phyloP scores from a whole-genome alignment of 2,888 invertebrate species.

The Apantesis nais region DNA sequence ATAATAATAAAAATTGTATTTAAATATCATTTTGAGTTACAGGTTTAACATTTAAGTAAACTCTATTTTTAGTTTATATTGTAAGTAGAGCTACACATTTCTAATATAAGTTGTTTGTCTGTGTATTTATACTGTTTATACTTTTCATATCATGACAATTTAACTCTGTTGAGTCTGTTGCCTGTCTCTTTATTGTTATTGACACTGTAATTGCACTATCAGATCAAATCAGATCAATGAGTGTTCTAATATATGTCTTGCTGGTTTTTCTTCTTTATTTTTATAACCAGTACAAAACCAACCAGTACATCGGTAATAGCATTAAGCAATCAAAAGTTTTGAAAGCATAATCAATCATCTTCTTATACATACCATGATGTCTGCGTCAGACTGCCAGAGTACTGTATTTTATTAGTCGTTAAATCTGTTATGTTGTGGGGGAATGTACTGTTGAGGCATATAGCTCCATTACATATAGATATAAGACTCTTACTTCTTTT shows the following conservation, averaged over 20 bases:
- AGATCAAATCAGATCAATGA: background rate
- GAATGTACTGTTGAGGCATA: slow-evolving; percentile 12
- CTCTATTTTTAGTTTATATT: background rate
- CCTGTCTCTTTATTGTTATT: background rate
- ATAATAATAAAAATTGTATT: too few species aligned
- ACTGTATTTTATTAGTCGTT: slow-evolving; percentile 36
- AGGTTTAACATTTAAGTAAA: too few species aligned
- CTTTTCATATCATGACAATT: background rate
- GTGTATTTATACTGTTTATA: too few species aligned
- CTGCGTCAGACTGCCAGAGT: slow-evolving; percentile 32
- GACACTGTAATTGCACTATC: background rate
- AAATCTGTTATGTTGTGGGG: slow-evolving; percentile 22
- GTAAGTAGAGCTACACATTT: background rate
- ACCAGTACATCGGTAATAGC: background rate
- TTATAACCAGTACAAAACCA: background rate
- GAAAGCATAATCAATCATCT: slow-evolving; percentile 43
- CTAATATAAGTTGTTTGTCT: background rate
- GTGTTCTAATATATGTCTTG: background rate
- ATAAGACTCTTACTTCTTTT: slow-evolving; percentile 5
- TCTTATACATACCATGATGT: slow-evolving; percentile 17
- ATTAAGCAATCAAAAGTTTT: slow-evolving; percentile 37
- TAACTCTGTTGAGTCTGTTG: background rate
- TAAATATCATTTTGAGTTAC: too few species aligned
- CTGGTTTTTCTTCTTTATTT: background rate
- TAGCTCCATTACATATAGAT: slow-evolving; percentile 1